Evolutionary conservation across 2,113 vertebrate species (phyloP), one percentile per base, ranked within the genome.

Genomic region (Coryphaenoides rupestris): DNA sequence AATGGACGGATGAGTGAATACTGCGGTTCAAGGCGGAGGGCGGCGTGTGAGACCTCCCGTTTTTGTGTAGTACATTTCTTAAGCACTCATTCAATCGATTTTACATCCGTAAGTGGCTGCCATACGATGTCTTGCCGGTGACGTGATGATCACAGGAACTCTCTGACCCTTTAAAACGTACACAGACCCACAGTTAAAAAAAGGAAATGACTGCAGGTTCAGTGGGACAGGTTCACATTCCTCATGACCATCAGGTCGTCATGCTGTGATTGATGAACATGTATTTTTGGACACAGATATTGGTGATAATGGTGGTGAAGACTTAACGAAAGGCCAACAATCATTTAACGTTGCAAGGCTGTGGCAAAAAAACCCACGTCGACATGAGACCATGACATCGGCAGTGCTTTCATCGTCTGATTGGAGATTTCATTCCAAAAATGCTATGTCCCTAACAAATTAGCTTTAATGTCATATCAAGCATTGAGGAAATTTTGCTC

Each of bases 401-500:
- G 78, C 77, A 78, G 75, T 83, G 80, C 72, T 60, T 84, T 75
- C 71, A 68, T 70, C 40, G 1, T 21, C 28, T 19, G 40, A 3
- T 14, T 60, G 68, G 71, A 74, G 60, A 71, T 60, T 66, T 5
- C 33, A 4, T 60, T 73, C 54, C 55, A 62, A 66, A n/a, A 57
- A 57, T 54, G n/a, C 10, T 28, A 47, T 47, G 0, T n/a, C 19
- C 15, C 6, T n/a, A 22, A 22, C 19, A 17, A 17, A 3, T 21
- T 15, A 21, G 47, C 47, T 50, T 21, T 21, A 21, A 4, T 55
- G 52, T 24, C 33, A 21, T 9, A 55, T 22, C 54, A 23, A 55
- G 10, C 21, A 14, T 21, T 55, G 21, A 22, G 5, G 14, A 22
- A 55, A 55, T 14, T 19, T 55, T 23, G 2, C 16, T 33, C n/a